Evolutionary conservation across 2,888 invertebrate genomes (phyloP).

Genomic region (Tenthredo amoena): DNA sequence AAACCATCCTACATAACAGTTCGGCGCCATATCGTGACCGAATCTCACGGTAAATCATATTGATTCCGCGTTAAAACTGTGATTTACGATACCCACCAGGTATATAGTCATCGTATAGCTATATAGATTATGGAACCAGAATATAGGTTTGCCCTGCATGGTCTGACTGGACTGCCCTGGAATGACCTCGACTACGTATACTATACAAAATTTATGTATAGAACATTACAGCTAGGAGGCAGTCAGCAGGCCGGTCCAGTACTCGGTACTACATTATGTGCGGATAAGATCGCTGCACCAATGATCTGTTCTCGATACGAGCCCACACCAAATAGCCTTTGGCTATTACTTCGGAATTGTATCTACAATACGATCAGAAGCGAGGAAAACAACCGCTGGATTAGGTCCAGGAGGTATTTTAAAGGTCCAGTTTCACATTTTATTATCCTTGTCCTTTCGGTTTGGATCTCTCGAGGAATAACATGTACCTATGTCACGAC

Average conservation of each 20-base stretch:
- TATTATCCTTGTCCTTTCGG: background rate
- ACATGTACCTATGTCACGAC: no score
- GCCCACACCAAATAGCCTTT: conserved; percentile 29
- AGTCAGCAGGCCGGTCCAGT: conserved; percentile 57
- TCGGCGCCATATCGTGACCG: conserved; percentile 56
- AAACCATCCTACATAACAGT: conserved; percentile 11
- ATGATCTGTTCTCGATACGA: conserved; percentile 43
- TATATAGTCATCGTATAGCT: background rate
- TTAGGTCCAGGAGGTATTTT: background rate
- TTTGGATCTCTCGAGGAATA: background rate
- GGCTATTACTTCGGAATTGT: conserved; percentile 50
- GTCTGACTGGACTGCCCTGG: background rate
- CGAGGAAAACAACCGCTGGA: background rate
- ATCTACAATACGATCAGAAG: background rate
- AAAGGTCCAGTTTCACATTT: background rate
- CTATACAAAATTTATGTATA: conserved; percentile 40
- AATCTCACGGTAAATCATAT: conserved; percentile 67
- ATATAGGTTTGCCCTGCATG: background rate
- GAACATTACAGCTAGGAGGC: conserved; percentile 47
- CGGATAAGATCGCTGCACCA: conserved; percentile 54
- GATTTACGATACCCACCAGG: conserved; percentile 63
- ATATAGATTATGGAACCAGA: conserved; percentile 26
- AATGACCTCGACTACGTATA: conserved; percentile 20
- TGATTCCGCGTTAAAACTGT: conserved; percentile 70
- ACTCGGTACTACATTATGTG: conserved; percentile 56